Evolutionary conservation across 2,888 invertebrate genomes (phyloP), one percentile per base, ranked within the genome.

Genomic region (Fabriciana adippe): DNA sequence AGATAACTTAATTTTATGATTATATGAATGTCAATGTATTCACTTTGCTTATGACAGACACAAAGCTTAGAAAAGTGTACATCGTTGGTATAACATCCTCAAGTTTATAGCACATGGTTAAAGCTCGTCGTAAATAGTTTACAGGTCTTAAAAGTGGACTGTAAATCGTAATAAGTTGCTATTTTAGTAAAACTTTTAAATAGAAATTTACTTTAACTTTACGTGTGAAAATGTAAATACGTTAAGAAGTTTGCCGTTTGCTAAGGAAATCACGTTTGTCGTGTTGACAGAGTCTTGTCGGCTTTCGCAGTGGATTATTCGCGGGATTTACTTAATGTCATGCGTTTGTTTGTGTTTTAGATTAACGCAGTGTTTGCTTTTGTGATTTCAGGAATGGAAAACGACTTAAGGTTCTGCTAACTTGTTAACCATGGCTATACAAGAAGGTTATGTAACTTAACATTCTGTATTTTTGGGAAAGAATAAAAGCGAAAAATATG

Each of bases 171-270:
- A 57, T 14, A 15, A n/a, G 45, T 57, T 11, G 21, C 26, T 26
- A 57, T 47, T 26, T 47, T 11, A 59, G n/a, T n/a, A 45, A 41
- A 41, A 41, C 8, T 41, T 41, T 41, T 11, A 11, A 48, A 47
- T 59, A 13, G 57, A 26, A 59, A 51, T 51, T 11, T 35, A 51
- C 50, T 60, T 90, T 87, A 87, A 87, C 88, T 90, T 88, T 86
- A 87, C 88, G 86, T 90, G 88, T 87, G 87, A 88, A 90, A 90
- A 91, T 90, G 91, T 90, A 90, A 90, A 91, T 90, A 91, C 83
- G 83, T 79, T 77, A 78, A 77, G 82, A 88, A 89, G 84, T 90
- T 89, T 83, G 77, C 79, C 78, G 82, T 84, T 82, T 82, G 81
- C 82, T 75, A 82, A 88, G 87, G 84, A 88, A 90, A 89, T 89